phyloP scores from a whole-genome alignment of 2,888 invertebrate genomes.

The Scotopteryx bipunctaria region DNA sequence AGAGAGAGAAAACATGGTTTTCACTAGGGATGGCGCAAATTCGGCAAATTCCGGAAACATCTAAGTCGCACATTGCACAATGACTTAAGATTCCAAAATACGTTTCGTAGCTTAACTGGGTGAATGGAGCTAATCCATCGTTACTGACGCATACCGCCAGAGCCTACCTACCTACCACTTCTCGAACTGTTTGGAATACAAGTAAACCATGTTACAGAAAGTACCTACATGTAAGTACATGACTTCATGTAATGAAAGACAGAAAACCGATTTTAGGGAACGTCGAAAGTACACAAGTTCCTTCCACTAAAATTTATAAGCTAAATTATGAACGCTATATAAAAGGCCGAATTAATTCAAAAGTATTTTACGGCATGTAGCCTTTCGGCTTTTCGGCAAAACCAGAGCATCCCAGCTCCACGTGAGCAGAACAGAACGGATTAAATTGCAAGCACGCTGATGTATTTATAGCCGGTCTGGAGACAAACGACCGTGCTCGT shows the following conservation, averaged over 20 bases:
- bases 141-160: no score
- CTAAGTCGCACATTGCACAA: no score
- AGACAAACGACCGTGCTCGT: constrained; percentile 81
- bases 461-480: constrained; percentile 80
- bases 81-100: no score
- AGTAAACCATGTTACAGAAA: no score
- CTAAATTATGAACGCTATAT: neutral
- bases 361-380: neutral
- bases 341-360: neutral
- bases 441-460: constrained; percentile 82
- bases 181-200: no score
- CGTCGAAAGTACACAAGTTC: no score
- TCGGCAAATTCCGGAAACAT: neutral
- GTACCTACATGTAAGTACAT: no score
- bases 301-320: neutral
- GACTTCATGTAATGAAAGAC: no score
- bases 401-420: constrained; percentile 40
- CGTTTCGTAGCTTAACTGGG: no score
- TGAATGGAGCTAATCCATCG: no score
- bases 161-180: no score
- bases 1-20: constrained; percentile 54
- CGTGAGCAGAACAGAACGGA: constrained; percentile 75
- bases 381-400: constrained; percentile 13
- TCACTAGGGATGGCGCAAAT: constrained; percentile 38
- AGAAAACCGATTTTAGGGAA: no score